Conservation (phyloP, 2,113 vertebrate genomes). For the Pristiophorus japonicus region DNA sequence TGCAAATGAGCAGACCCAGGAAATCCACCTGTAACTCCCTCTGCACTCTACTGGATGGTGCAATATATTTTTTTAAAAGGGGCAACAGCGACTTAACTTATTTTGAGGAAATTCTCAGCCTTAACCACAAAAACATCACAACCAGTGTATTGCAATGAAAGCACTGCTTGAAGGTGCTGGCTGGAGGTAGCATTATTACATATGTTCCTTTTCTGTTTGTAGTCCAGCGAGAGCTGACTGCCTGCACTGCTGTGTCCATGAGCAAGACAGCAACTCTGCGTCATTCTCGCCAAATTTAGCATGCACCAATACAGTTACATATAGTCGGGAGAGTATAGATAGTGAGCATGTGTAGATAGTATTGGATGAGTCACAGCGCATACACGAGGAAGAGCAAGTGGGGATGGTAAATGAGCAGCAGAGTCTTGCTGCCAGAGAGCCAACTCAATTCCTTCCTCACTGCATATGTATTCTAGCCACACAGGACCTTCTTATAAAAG, state of each 20-base stretch:
- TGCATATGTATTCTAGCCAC: neutral
- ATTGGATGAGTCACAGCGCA: neutral
- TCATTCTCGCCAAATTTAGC: neutral
- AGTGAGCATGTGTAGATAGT: neutral
- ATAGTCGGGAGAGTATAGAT: neutral
- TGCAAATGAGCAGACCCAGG: neutral
- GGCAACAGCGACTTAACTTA: neutral
- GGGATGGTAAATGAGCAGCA: neutral
- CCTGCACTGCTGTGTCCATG: neutral
- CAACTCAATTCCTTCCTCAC: neutral
- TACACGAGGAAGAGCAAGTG: neutral
- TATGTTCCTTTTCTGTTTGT: neutral
- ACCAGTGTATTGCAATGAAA: neutral
- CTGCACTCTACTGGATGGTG: neutral
- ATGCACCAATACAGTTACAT: neutral
- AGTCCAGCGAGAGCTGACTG: neutral
- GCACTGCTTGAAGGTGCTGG: neutral
- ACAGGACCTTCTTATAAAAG: neutral
- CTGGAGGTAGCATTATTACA: neutral
- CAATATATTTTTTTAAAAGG: neutral
- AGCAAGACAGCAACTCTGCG: neutral
- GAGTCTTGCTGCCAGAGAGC: neutral
- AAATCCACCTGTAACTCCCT: neutral
- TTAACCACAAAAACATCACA: neutral
- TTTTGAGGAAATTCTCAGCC: neutral